phyloP scores from a whole-genome alignment of 2,888 invertebrate species.

The Aphodius sticticus region DNA sequence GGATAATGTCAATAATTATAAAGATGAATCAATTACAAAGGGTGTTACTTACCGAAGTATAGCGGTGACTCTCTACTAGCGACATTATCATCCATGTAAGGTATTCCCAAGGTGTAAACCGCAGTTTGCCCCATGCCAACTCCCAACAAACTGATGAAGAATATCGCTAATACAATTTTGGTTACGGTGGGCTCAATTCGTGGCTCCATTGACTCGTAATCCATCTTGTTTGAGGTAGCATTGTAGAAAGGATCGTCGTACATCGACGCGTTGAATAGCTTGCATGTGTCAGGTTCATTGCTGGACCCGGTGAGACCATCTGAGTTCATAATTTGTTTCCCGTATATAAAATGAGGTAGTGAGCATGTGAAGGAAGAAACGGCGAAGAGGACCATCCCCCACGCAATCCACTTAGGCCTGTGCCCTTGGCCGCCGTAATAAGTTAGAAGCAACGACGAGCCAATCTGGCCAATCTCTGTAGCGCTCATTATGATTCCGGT shows the following conservation, averaged over 20 bases:
- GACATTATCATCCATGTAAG: constrained; percentile 94
- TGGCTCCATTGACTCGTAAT: constrained; percentile 61
- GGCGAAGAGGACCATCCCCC: constrained; percentile 89
- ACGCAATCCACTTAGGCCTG: constrained; percentile 92
- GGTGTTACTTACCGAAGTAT: constrained; percentile 87
- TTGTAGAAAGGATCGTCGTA: constrained; percentile 28
- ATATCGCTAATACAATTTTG: constrained; percentile 84
- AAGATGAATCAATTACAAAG: too few species aligned
- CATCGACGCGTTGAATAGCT: constrained; percentile 38
- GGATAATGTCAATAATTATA: too few species aligned
- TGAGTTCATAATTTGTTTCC: constrained; percentile 72
- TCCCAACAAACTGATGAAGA: constrained; percentile 86
- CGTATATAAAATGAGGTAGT: constrained; percentile 86
- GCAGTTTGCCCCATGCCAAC: constrained; percentile 94
- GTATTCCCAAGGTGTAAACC: constrained; percentile 90
- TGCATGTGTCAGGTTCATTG: constrained; percentile 60
- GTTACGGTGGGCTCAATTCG: constrained; percentile 79
- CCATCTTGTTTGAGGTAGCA: constrained; percentile 23
- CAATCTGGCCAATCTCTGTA: constrained; percentile 92
- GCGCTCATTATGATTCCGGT: constrained; percentile 90
- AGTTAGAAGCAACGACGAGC: constrained; percentile 85
- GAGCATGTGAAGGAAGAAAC: constrained; percentile 87
- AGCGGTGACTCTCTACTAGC: constrained; percentile 90
- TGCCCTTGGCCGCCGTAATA: constrained; percentile 93
- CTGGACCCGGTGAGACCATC: constrained; percentile 60